Conservation (phyloP, 37 sponge, comb jelly and placozoan species). For the Ephydatia muelleri region DNA sequence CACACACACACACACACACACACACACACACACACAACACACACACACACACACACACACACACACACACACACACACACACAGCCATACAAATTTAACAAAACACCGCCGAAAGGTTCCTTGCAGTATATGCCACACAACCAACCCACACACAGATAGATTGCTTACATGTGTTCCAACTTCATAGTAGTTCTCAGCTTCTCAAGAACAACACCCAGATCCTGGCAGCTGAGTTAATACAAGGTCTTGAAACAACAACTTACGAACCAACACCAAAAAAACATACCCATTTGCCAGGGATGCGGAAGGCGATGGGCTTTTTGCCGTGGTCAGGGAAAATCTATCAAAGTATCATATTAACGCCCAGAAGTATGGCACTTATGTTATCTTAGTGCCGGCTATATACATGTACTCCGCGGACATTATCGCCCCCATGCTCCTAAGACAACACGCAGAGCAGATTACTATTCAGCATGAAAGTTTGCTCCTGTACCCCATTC, state of each 20-base stretch:
- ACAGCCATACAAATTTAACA: no score
- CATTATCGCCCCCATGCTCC: no score
- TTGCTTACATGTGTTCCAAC: conserved; percentile 41
- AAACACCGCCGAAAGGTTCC: no score
- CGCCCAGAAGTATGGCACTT: no score
- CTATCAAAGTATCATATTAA: no score
- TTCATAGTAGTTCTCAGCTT: conserved; percentile 51
- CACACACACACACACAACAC: not conserved
- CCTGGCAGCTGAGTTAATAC: conserved; percentile 38
- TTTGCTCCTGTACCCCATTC: no score
- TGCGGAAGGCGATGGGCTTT: not conserved
- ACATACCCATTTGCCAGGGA: not conserved
- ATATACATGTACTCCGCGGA: no score
- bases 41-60: not conserved
- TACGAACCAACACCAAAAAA: no score
- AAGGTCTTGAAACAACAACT: not conserved
- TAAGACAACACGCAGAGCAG: no score
- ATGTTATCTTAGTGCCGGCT: not conserved
- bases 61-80: no score
- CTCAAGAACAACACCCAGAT: conserved; percentile 43
- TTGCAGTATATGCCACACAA: not conserved
- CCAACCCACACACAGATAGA: no score
- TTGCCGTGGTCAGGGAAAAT: not conserved
- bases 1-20: conserved; percentile 6
- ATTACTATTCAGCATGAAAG: no score